Evolutionary conservation across 2,888 invertebrate species (phyloP).

Genomic region (Phania funesta): DNA sequence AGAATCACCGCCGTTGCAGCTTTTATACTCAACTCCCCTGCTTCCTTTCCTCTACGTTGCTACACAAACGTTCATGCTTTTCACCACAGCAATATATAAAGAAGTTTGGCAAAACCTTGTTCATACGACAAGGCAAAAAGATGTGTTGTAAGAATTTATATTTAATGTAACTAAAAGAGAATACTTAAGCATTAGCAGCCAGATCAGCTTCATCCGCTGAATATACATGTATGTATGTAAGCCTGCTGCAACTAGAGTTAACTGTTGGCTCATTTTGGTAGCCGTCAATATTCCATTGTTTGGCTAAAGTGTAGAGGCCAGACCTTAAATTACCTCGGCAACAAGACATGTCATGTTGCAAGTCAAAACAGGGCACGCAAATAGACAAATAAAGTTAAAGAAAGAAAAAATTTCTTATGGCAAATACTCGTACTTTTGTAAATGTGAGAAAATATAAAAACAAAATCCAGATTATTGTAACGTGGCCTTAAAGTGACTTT

Average conservation of each 20-base stretch:
- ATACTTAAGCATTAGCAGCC: conserved; percentile 44
- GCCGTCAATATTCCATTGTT: conserved; percentile 63
- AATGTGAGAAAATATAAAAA: conserved; percentile 56
- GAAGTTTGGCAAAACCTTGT: conserved; percentile 27
- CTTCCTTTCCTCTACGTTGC: not conserved
- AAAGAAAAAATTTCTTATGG: not conserved
- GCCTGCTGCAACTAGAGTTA: conserved; percentile 9
- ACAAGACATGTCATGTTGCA: conserved; percentile 64
- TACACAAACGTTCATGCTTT: not conserved
- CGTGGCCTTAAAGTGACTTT: too few relatives aligned
- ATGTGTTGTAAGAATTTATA: conserved; percentile 64
- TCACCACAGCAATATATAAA: not conserved
- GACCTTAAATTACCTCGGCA: conserved; percentile 64
- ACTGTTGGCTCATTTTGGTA: conserved; percentile 52
- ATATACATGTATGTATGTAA: not conserved
- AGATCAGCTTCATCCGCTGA: conserved; percentile 17
- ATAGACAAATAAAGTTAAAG: conserved; percentile 48
- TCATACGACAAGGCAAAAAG: conserved; percentile 44
- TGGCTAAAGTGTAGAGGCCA: conserved; percentile 48
- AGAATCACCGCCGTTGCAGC: conserved; percentile 72
- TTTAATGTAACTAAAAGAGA: conserved; percentile 60
- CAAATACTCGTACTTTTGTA: conserved; percentile 1
- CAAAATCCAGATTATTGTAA: too few relatives aligned
- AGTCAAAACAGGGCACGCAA: conserved; percentile 53
- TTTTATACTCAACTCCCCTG: conserved; percentile 27